Conservation (phyloP, 1,140 invertebrate species). For the Pemphigus obesinymphae region DNA sequence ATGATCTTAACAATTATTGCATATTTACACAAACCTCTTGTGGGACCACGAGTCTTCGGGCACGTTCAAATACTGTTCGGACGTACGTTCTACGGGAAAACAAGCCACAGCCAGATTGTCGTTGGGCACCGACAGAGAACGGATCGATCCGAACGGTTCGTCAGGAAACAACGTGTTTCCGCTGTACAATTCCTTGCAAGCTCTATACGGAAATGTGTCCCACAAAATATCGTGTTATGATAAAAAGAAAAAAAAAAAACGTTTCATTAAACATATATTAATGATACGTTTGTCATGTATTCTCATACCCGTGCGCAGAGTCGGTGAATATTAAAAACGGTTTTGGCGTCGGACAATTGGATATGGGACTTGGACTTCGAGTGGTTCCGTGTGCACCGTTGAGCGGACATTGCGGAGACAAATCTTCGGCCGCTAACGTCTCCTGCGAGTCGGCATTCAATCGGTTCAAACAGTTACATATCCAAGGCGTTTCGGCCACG, state of each 20-base stretch:
- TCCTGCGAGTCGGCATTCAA: background rate
- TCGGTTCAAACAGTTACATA: background rate
- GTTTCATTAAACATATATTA: too few species aligned
- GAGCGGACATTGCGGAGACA: conserved; percentile 6
- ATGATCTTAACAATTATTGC: too few species aligned
- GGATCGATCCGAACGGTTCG: conserved; percentile 18
- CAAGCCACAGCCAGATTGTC: conserved; percentile 17
- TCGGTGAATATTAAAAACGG: conserved; percentile 34
- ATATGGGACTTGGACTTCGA: conserved; percentile 10
- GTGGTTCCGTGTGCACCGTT: background rate
- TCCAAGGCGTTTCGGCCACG: background rate
- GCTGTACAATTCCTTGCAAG: background rate
- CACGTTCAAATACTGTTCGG: background rate
- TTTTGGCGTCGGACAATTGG: conserved; percentile 26
- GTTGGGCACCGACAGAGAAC: conserved; percentile 39
- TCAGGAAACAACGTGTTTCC: conserved; percentile 28
- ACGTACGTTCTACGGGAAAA: background rate
- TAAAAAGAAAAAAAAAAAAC: too few species aligned
- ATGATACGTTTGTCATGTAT: too few species aligned
- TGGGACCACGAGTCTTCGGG: conserved; percentile 23
- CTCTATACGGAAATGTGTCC: too few species aligned
- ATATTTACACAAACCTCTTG: background rate
- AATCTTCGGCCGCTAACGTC: background rate
- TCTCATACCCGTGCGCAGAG: conserved; percentile 25
- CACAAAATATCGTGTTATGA: too few species aligned